Evolutionary conservation across 2,888 invertebrate species (phyloP).

Genomic region (Xestoiulus laeticollis): DNA sequence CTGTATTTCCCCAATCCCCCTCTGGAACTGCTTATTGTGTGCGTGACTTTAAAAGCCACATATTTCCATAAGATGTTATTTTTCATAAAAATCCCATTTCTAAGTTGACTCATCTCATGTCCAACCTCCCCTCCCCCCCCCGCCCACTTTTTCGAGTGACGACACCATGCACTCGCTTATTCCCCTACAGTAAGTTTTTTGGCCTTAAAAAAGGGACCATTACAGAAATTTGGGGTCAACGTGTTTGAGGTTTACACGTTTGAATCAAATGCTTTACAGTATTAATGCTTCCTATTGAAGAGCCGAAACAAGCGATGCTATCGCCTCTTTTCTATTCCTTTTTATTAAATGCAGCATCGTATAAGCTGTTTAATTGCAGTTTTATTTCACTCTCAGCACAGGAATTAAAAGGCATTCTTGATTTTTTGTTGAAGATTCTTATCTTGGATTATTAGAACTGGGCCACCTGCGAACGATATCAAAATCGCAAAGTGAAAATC

Average conservation of each 20-base stretch:
- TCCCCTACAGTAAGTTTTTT: background rate
- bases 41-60: background rate
- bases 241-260: background rate
- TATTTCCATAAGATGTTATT: background rate
- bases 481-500: background rate
- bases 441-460: background rate
- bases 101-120: background rate
- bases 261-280: background rate
- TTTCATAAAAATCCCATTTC: conserved; percentile 14
- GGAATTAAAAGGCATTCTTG: conserved; percentile 56
- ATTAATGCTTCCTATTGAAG: background rate
- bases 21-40: background rate
- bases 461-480: conserved; percentile 17
- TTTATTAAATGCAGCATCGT: background rate
- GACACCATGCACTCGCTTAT: background rate
- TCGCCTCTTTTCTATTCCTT: background rate
- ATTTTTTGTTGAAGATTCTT: conserved; percentile 1
- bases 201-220: background rate
- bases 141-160: background rate
- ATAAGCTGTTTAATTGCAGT: background rate
- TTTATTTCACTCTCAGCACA: background rate
- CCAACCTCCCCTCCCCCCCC: background rate
- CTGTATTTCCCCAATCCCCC: background rate
- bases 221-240: conserved; percentile 11
- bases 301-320: conserved; percentile 11